phyloP scores from a whole-genome alignment of 2,888 invertebrate species.

The Amblyteles armatorius region DNA sequence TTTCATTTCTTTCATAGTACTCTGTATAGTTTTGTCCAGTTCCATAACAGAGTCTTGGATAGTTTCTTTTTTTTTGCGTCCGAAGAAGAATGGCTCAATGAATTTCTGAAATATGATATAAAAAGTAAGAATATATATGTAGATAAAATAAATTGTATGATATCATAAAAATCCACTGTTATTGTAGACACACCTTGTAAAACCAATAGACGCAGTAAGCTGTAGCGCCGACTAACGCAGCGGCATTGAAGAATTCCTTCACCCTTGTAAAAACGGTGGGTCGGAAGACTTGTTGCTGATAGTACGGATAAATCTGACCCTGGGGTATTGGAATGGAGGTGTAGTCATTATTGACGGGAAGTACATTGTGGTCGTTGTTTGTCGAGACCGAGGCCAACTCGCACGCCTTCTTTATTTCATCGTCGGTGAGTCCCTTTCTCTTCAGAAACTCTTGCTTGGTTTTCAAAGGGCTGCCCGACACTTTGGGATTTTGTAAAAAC shows the following conservation, averaged over 20 bases:
- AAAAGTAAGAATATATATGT: constrained; percentile 32
- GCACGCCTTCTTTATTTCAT: constrained; percentile 91
- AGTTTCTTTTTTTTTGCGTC: constrained; percentile 88
- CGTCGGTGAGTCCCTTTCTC: constrained; percentile 91
- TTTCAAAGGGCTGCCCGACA: constrained; percentile 90
- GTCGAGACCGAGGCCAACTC: constrained; percentile 86
- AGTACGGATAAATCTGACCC: constrained; percentile 71
- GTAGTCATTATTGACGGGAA: constrained; percentile 72
- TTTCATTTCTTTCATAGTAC: constrained; percentile 87
- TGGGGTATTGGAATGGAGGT: constrained; percentile 78
- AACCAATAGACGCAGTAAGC: constrained; percentile 92
- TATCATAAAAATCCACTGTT: constrained; percentile 6
- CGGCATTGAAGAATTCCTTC: constrained; percentile 90
- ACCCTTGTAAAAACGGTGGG: constrained; percentile 85
- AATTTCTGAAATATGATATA: constrained; percentile 85
- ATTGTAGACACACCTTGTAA: constrained; percentile 92
- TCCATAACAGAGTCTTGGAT: constrained; percentile 89
- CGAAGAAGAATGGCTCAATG: constrained; percentile 89
- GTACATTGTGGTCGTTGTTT: constrained; percentile 65
- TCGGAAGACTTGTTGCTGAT: constrained; percentile 76
- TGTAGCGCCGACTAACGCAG: constrained; percentile 91
- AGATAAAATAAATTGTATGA: constrained; percentile 8
- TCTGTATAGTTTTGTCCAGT: constrained; percentile 89
- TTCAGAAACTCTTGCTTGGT: constrained; percentile 93
- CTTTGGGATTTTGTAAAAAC: constrained; percentile 94